Conservation (phyloP, 2,113 vertebrate species). For the Archocentrus centrarchus region DNA sequence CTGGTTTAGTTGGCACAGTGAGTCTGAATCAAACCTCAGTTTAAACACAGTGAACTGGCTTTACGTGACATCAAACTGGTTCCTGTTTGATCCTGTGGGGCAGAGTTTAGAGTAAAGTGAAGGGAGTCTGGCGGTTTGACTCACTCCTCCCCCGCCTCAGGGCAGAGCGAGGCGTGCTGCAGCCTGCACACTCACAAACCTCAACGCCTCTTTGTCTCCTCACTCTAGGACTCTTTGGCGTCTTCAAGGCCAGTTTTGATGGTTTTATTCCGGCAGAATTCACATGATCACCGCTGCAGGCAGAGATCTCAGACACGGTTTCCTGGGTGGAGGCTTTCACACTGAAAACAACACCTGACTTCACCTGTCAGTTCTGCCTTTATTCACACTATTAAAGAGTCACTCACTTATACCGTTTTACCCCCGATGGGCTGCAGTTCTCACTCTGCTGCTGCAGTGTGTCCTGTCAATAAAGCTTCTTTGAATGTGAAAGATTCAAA, state of each 20-base stretch:
- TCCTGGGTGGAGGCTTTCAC: not conserved
- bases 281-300: not conserved
- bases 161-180: conserved; percentile 39
- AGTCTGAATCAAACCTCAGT: not conserved
- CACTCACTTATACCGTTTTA: not conserved
- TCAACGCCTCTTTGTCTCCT: not conserved
- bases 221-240: not conserved
- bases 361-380: not conserved
- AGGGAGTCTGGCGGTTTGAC: conserved; percentile 12
- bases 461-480: conserved; percentile 11
- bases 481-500: conserved; percentile 21
- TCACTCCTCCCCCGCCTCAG: conserved; percentile 24
- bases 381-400: not conserved
- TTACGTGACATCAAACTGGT: not conserved
- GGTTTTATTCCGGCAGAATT: not conserved
- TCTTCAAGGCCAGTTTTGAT: not conserved
- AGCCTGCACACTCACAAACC: conserved; percentile 40
- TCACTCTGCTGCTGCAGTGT: not conserved
- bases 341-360: not conserved
- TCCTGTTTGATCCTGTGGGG: not conserved
- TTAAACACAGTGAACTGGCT: not conserved
- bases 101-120: not conserved
- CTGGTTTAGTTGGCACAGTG: not conserved
- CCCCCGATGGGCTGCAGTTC: not conserved
- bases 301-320: not conserved